phyloP scores from a whole-genome alignment of 1,140 invertebrate genomes.

The Ceratina japonica region DNA sequence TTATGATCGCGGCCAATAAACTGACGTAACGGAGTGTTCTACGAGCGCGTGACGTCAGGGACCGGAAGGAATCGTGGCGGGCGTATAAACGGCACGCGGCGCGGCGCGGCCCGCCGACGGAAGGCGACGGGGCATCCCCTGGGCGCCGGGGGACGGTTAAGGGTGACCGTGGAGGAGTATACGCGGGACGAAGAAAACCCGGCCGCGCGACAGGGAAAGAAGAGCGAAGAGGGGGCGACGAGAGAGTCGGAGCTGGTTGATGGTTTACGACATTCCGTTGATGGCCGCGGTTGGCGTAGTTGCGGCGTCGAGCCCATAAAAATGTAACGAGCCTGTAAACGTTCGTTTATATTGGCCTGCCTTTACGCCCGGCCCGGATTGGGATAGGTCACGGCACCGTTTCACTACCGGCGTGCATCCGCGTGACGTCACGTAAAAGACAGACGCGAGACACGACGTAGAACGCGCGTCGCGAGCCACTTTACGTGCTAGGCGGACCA shows the following conservation, averaged over 20 bases:
- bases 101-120: slow-evolving; percentile 49
- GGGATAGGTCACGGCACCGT: slow-evolving; percentile 73
- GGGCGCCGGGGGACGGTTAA: slow-evolving; percentile 38
- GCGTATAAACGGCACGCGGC: slow-evolving; percentile 72
- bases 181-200: neutral
- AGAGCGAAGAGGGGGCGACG: neutral
- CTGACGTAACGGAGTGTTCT: slow-evolving; percentile 77
- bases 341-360: slow-evolving; percentile 79
- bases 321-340: slow-evolving; percentile 81
- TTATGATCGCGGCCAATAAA: slow-evolving; percentile 79
- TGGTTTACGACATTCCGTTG: slow-evolving; percentile 79
- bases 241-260: slow-evolving; percentile 64
- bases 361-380: slow-evolving; percentile 76
- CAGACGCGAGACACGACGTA: slow-evolving; percentile 46
- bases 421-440: slow-evolving; percentile 67
- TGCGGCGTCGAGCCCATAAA: slow-evolving; percentile 79
- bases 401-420: slow-evolving; percentile 56
- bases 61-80: slow-evolving; percentile 68
- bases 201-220: slow-evolving; percentile 7
- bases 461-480: slow-evolving; percentile 13
- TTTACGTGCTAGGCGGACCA: slow-evolving; percentile 31
- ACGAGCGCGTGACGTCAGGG: slow-evolving; percentile 70
- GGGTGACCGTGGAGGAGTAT: slow-evolving; percentile 51
- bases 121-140: slow-evolving; percentile 13
- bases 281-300: slow-evolving; percentile 74